Percentiles rank a stretch among this genome's conserved stretches.
These are phyloP conservation scores for Labrus mixtus DNA, from an alignment of 2,113 vertebrate genomes.

Conservation along the genomic window DNA sequence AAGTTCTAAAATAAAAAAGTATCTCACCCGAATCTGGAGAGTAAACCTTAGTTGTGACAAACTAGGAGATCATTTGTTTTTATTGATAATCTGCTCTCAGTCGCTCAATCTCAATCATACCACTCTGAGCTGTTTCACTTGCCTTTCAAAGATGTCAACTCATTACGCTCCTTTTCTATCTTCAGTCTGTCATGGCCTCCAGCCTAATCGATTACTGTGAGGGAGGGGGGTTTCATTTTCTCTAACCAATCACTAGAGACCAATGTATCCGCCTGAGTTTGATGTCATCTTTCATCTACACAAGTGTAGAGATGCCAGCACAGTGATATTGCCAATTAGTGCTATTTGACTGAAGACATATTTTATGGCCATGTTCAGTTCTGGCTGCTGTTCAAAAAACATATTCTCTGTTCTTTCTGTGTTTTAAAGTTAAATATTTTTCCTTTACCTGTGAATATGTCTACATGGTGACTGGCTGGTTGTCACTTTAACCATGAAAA, in stretches of 20 bases:
- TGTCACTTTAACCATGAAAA: no score
- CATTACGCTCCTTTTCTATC: background rate
- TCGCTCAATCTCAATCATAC: background rate
- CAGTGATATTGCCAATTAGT: background rate
- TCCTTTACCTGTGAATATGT: no score
- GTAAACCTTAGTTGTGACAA: background rate
- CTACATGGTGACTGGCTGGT: no score
- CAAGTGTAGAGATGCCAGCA: background rate
- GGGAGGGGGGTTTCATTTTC: background rate
- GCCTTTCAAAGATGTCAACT: background rate
- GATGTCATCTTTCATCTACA: background rate
- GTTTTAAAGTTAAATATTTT: no score
- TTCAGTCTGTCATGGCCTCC: background rate
- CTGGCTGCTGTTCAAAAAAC: no score
- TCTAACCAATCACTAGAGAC: background rate
- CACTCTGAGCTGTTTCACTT: background rate
- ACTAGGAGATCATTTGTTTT: background rate
- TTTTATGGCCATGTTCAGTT: no score
- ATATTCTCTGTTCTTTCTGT: no score
- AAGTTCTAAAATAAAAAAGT: background rate
- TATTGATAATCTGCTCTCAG: conserved; percentile 9
- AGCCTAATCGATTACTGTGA: background rate
- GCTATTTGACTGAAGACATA: background rate
- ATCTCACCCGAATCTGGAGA: background rate
- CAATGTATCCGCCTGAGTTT: background rate